A percentile compares a stretch with the other conserved stretches of the same genome.
phyloP scores from a whole-genome alignment of 1,140 invertebrate species.

The Hyles vespertilio region DNA sequence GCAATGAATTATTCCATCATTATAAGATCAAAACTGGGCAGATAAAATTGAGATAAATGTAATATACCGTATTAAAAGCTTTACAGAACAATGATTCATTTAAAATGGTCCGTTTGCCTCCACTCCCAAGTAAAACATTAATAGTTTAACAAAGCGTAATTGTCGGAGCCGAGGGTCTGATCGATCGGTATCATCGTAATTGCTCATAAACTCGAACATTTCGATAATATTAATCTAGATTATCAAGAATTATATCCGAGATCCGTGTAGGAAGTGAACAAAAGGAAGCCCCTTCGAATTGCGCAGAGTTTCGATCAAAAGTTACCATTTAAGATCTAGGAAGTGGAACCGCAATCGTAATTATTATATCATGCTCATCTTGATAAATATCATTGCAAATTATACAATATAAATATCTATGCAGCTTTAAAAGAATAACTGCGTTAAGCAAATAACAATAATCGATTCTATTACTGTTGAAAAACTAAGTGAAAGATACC shows the following conservation, averaged over 20 bases:
- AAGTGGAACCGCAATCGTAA: too few species aligned
- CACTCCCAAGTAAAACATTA: constrained; percentile 27
- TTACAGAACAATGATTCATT: constrained; percentile 21
- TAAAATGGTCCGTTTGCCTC: constrained; percentile 23
- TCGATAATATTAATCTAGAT: constrained; percentile 32
- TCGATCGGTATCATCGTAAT: constrained; percentile 47
- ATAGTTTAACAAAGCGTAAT: constrained; percentile 35
- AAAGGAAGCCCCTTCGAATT: constrained; percentile 26
- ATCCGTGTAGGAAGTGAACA: constrained; percentile 27
- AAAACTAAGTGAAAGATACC: too few species aligned
- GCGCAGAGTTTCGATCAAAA: constrained; percentile 1
- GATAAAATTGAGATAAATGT: too few species aligned
- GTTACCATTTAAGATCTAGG: too few species aligned
- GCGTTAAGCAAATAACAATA: too few species aligned
- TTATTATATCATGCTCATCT: too few species aligned
- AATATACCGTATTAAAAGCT: neutral
- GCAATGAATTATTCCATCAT: too few species aligned
- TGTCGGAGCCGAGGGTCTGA: constrained; percentile 26
- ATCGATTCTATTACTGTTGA: too few species aligned
- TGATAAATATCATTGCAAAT: too few species aligned
- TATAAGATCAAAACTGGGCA: too few species aligned
- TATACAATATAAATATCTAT: too few species aligned
- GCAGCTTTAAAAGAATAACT: too few species aligned
- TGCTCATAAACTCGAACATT: constrained; percentile 39
- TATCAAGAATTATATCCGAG: constrained; percentile 23